Evolutionary conservation across 1,140 invertebrate species (phyloP).

Genomic region (Nasonia vitripennis): DNA sequence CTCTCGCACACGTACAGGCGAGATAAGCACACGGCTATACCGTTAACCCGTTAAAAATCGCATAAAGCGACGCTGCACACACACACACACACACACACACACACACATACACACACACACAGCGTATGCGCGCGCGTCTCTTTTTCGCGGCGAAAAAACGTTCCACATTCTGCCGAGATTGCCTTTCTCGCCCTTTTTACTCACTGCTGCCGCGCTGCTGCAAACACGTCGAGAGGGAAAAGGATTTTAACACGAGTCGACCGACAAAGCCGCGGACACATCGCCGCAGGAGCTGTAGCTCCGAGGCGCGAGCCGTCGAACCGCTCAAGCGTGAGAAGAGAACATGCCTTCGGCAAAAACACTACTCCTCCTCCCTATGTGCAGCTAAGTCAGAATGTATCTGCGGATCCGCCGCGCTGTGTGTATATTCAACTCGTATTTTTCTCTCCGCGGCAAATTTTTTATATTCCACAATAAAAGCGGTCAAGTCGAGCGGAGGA

Average conservation of each 20-base stretch:
- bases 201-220: not conserved
- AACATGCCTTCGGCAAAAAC: conserved; percentile 3
- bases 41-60: conserved; percentile 50
- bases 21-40: conserved; percentile 42
- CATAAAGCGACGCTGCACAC: conserved; percentile 14
- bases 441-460: not conserved
- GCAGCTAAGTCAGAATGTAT: not conserved
- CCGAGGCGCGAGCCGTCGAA: not conserved
- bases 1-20: not conserved
- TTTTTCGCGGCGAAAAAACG: conserved; percentile 49
- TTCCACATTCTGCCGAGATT: conserved; percentile 51
- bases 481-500: not conserved
- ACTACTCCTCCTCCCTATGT: not conserved
- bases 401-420: not conserved
- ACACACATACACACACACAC: not conserved
- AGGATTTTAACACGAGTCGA: conserved; percentile 23
- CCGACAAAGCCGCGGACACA: conserved; percentile 4
- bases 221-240: not conserved
- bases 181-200: conserved; percentile 45
- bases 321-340: not conserved
- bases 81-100: not conserved
- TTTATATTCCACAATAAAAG: not conserved
- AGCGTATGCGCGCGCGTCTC: not conserved
- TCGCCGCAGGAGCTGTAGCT: not conserved
- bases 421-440: not conserved